These are phyloP conservation scores for Euleptes europaea DNA, from an alignment of 2,113 vertebrate species.

Conservation along the genomic window DNA sequence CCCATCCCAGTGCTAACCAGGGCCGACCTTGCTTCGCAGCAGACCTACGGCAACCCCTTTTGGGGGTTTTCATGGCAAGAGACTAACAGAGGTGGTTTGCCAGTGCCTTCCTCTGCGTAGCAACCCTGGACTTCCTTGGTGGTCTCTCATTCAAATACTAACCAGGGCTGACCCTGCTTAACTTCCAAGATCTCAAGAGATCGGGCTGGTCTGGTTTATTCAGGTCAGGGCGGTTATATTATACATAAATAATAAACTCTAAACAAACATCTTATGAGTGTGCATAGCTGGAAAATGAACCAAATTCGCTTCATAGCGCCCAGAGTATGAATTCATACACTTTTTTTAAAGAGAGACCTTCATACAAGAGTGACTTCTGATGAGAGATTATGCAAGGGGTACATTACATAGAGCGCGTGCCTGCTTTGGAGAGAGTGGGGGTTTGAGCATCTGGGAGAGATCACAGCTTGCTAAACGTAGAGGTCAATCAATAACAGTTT, in stretches of 20 bases:
- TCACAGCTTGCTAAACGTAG: not conserved
- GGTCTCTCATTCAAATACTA: too few relatives aligned
- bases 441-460: not conserved
- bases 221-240: not conserved
- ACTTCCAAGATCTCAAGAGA: too few relatives aligned
- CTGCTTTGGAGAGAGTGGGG: too few relatives aligned
- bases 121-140: too few relatives aligned
- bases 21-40: too few relatives aligned
- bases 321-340: not conserved
- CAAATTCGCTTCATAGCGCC: not conserved
- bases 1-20: too few relatives aligned
- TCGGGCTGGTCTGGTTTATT: too few relatives aligned
- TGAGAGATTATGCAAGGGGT: not conserved
- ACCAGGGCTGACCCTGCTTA: too few relatives aligned
- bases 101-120: too few relatives aligned
- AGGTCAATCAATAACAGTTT: slow-evolving; percentile 3
- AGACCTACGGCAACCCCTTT: too few relatives aligned
- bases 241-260: not conserved
- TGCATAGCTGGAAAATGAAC: not conserved
- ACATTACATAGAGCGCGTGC: not conserved
- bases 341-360: not conserved
- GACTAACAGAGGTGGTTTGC: too few relatives aligned
- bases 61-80: too few relatives aligned
- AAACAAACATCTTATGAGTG: not conserved
- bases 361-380: not conserved